Base-by-base conservation (phyloP, 2,797 vertebrate species). In the Staurois parvus region DNA sequence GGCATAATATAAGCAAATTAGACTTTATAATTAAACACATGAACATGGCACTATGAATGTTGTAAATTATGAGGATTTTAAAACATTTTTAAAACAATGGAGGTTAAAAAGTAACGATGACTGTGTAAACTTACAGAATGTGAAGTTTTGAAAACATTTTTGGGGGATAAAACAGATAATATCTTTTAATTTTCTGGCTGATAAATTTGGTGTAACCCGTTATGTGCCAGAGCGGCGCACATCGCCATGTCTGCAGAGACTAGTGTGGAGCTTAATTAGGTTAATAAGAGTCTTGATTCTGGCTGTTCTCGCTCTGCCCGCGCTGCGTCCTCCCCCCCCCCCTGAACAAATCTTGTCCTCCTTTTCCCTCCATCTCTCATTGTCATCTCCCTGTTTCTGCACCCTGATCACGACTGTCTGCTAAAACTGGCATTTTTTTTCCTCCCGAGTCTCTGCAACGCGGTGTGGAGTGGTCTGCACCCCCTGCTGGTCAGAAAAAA, bases 311-410 rank as follows among this genome's bases (percentile, higher is more conserved):
- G 56, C 28, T 69, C 28, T 26, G 67, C 29, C 29, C 10, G 67
- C 67, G 67, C 17, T 30, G 26, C 28, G 30, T 32, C 26, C 68
- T 4, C 68, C 56, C 21, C 24, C 56, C 56, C 21, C 56, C 56
- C 24, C 24, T n/a, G 56, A 21, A 21, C 24, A 21, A n/a, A 21
- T 62, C 56, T 28, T 32, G 10, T 32, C 67, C 67, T 68, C 67
- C 67, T 62, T 73, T 73, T 48, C 37, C 37, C 72, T 73, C 21
- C 13, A 24, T 45, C 37, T 45, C 72, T 73, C 72, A 73, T 73
- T 73, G 34, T 45, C 72, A 42, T 73, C 72, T 73, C 37, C 32
- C 72, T 73, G 72, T 42, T n/a, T 73, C 72, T 73, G 72, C 59
- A 40, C 76, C 2, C 76, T 5, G 76, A 24, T 78, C 76, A 78